A percentile compares a stretch with the other conserved stretches of the same genome.
phyloP scores from a whole-genome alignment of 2,113 vertebrate genomes.

The Pedetes capensis region DNA sequence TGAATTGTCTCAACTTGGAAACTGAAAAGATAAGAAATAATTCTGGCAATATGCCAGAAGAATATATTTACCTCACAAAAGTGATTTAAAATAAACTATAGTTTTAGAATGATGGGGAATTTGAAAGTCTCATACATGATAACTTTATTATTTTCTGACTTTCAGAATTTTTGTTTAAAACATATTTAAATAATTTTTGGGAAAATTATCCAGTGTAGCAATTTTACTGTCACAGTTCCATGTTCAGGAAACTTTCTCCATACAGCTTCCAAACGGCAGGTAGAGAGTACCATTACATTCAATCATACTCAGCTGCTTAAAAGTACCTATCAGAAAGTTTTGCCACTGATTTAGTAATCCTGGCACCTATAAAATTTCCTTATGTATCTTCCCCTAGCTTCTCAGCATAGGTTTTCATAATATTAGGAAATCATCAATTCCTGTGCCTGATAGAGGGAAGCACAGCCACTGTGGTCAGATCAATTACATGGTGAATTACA shows the following conservation, averaged over 20 bases:
- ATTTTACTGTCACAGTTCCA: background rate
- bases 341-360: background rate
- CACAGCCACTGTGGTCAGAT: background rate
- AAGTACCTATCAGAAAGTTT: background rate
- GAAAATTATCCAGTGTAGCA: background rate
- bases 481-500: background rate
- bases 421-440: background rate
- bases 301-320: background rate
- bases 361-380: background rate
- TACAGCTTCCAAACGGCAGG: background rate
- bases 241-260: background rate
- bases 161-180: too few relatives aligned
- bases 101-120: background rate
- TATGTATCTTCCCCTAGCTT: background rate
- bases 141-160: background rate
- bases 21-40: conserved; percentile 17
- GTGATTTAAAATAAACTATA: background rate
- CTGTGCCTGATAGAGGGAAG: background rate
- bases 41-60: background rate
- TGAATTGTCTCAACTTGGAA: too few relatives aligned
- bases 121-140: background rate
- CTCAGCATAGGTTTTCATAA: background rate
- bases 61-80: background rate
- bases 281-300: background rate
- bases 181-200: background rate